Evolutionary conservation across 2,113 vertebrate genomes (phyloP).

Genomic region (Solea senegalensis): DNA sequence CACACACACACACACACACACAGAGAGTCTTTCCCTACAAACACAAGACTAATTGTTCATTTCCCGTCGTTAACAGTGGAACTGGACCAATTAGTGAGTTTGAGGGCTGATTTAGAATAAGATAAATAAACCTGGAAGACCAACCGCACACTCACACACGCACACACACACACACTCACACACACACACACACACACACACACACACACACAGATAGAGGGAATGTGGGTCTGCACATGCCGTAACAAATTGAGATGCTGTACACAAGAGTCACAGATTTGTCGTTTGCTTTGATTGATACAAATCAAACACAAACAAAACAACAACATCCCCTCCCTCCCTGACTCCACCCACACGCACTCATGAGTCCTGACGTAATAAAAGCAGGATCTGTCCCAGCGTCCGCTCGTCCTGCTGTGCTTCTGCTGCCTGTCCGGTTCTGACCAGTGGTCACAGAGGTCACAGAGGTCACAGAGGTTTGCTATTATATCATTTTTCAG

Average conservation of each 20-base stretch:
- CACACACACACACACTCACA: conserved; percentile 30
- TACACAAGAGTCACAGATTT: conserved; percentile 40
- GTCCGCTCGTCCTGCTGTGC: conserved; percentile 57
- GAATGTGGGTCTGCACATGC: conserved; percentile 49
- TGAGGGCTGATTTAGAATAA: conserved; percentile 84
- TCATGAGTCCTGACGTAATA: conserved; percentile 38
- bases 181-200: conserved; percentile 65
- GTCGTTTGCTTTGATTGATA: conserved; percentile 38
- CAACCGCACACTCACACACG: conserved; percentile 75
- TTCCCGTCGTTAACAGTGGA: conserved; percentile 84
- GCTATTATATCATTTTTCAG: neutral
- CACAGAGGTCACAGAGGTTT: conserved; percentile 71
- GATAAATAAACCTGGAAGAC: conserved; percentile 83
- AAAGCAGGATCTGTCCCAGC: conserved; percentile 55
- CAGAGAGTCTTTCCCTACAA: conserved; percentile 61
- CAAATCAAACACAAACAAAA: conserved; percentile 58
- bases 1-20: conserved; percentile 10
- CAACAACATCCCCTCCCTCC: conserved; percentile 7
- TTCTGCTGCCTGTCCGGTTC: neutral
- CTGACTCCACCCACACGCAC: conserved; percentile 1
- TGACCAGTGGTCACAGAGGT: too few species aligned
- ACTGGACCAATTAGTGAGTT: conserved; percentile 83
- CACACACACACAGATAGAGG: conserved; percentile 24
- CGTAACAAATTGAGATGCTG: conserved; percentile 52
- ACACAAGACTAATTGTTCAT: conserved; percentile 83